Conservation (phyloP, 2,113 vertebrate species). For the Hemicordylus capensis region DNA sequence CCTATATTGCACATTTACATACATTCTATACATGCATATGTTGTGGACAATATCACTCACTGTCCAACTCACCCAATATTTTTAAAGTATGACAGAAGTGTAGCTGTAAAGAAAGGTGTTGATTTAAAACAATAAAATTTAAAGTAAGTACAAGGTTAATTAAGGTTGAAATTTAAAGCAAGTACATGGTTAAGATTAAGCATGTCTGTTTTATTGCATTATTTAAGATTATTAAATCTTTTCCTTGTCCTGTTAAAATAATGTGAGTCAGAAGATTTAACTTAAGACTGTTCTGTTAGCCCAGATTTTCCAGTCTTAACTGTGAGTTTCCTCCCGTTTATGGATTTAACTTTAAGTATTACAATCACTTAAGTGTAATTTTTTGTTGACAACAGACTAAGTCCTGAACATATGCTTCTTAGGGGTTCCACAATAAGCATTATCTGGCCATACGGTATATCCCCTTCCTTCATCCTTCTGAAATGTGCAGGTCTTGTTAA, state of each 20-base stretch:
- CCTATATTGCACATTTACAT: not conserved
- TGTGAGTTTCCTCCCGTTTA: not conserved
- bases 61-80: not conserved
- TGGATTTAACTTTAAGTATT: not conserved
- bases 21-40: not conserved
- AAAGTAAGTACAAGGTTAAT: too few relatives aligned
- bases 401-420: not conserved
- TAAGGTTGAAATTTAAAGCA: not conserved
- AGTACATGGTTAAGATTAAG: not conserved
- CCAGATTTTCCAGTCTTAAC: not conserved
- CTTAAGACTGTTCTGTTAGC: not conserved
- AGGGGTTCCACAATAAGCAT: not conserved
- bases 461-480: fast-evolving
- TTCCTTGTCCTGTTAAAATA: not conserved
- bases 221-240: not conserved
- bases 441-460: not conserved
- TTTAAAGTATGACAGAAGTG: not conserved
- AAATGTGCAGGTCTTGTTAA: not conserved
- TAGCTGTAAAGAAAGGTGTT: not conserved
- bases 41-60: not conserved
- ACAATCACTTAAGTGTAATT: not conserved
- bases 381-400: not conserved
- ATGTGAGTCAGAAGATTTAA: not conserved
- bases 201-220: not conserved
- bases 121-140: constrained; percentile 1